A percentile compares a stretch with the other conserved stretches of the same genome.
Conservation (phyloP, 2,888 invertebrate genomes). For the Adela reaumurella region DNA sequence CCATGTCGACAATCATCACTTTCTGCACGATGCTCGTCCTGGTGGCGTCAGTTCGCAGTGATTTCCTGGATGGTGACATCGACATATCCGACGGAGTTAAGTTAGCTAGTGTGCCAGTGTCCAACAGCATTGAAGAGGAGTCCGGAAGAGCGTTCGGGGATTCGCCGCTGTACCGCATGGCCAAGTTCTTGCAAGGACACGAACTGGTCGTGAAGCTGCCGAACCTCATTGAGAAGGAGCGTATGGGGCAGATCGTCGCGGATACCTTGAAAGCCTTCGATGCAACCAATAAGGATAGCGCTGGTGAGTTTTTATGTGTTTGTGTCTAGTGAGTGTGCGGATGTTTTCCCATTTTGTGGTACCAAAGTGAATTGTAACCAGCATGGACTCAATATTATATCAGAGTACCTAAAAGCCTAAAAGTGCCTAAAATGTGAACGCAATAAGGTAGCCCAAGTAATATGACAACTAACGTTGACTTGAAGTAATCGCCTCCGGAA, state of each 20-base stretch:
- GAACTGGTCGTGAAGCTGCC: constrained; percentile 70
- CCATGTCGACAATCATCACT: neutral
- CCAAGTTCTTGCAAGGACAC: constrained; percentile 66
- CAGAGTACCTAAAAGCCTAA: no score
- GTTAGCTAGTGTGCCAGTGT: constrained; percentile 51
- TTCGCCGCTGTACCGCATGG: constrained; percentile 54
- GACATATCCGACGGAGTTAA: constrained; percentile 63
- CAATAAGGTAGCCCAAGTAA: no score
- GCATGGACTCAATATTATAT: no score
- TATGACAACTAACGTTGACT: no score
- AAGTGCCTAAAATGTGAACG: no score
- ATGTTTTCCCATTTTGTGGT: no score
- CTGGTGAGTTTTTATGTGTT: constrained; percentile 34
- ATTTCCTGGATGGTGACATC: constrained; percentile 45
- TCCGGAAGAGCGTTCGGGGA: constrained; percentile 42
- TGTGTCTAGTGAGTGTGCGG: neutral
- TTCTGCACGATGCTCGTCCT: constrained; percentile 17
- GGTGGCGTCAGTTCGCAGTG: constrained; percentile 15
- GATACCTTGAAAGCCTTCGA: constrained; percentile 50
- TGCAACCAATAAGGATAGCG: constrained; percentile 38
- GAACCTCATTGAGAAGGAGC: constrained; percentile 64
- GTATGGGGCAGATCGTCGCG: constrained; percentile 56
- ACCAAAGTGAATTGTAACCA: no score
- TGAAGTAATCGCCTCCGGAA: no score
- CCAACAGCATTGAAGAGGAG: constrained; percentile 46